A percentile compares a stretch with the other conserved stretches of the same genome.
These are phyloP conservation scores for Triops cancriformis DNA, from an alignment of 1,140 invertebrate genomes.

Conservation along the genomic window DNA sequence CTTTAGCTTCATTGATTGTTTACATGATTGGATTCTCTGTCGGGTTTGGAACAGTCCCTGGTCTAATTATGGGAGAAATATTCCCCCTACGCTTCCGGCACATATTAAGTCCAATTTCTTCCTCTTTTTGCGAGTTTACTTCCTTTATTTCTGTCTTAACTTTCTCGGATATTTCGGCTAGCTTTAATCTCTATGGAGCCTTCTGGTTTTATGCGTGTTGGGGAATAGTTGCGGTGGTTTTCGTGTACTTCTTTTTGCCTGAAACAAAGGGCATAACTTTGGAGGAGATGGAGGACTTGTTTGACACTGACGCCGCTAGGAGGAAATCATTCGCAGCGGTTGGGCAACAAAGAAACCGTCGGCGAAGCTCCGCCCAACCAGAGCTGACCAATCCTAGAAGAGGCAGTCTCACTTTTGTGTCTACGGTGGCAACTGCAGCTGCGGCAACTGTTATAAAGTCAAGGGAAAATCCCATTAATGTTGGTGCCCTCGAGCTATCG, in stretches of 20 bases:
- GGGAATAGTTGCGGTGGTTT: constrained; percentile 45
- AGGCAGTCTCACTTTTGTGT: background rate
- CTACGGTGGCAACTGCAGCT: background rate
- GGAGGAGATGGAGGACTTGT: constrained; percentile 47
- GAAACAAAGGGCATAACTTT: constrained; percentile 62
- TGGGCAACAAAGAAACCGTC: too few relatives aligned
- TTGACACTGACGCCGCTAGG: background rate
- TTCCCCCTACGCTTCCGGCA: background rate
- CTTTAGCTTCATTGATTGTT: constrained; percentile 57
- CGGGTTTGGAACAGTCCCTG: constrained; percentile 68
- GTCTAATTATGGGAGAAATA: constrained; percentile 54
- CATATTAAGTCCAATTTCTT: background rate
- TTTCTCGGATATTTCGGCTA: background rate
- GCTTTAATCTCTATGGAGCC: background rate
- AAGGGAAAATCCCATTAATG: background rate
- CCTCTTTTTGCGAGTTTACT: background rate
- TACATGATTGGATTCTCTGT: constrained; percentile 69
- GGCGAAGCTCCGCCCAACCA: background rate
- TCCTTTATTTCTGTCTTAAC: background rate
- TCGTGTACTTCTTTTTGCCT: constrained; percentile 53
- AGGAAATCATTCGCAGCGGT: too few relatives aligned
- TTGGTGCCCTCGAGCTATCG: background rate
- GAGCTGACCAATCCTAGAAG: background rate
- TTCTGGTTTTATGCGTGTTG: constrained; percentile 46
- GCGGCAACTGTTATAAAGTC: background rate